Evolutionary conservation across 2,888 invertebrate species (phyloP).

Genomic region (Aporophyla nigra): DNA sequence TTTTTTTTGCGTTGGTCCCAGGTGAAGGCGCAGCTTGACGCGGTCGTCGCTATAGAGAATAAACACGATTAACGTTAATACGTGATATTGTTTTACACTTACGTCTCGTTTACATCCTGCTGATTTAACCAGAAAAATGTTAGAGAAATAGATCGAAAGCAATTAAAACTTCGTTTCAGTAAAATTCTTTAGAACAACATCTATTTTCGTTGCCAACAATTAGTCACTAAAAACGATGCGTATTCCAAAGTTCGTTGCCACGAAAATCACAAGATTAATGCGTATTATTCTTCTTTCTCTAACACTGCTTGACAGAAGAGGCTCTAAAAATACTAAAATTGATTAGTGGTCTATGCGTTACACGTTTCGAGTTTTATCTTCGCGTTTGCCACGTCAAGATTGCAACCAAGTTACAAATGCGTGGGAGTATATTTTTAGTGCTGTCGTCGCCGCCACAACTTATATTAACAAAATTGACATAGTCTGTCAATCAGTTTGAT

Average conservation of each 20-base stretch:
- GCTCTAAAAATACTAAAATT: slow-evolving; percentile 60
- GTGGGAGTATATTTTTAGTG: slow-evolving; percentile 66
- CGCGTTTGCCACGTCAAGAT: slow-evolving; percentile 34
- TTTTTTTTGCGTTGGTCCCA: slow-evolving; percentile 73
- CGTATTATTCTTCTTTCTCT: slow-evolving; percentile 54
- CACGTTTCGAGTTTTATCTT: slow-evolving; percentile 62
- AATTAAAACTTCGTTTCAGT: slow-evolving; percentile 36
- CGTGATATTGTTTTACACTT: slow-evolving; percentile 18
- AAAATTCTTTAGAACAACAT: slow-evolving; percentile 34
- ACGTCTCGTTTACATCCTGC: slow-evolving; percentile 14
- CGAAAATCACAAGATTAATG: slow-evolving; percentile 58
- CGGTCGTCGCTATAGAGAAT: slow-evolving; percentile 47
- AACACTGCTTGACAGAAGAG: slow-evolving; percentile 50
- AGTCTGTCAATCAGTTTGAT: slow-evolving; percentile 61
- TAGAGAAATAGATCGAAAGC: slow-evolving; percentile 19
- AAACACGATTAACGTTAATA: slow-evolving; percentile 5
- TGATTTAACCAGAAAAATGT: slow-evolving; percentile 20
- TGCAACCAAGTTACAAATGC: slow-evolving; percentile 48
- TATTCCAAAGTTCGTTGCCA: slow-evolving; percentile 65
- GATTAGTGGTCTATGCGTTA: slow-evolving; percentile 53
- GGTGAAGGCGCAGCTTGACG: slow-evolving; percentile 71
- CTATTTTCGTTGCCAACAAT: slow-evolving; percentile 55
- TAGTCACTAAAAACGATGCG: slow-evolving; percentile 44
- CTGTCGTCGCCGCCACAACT: slow-evolving; percentile 52
- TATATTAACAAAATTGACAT: slow-evolving; percentile 52